Evolutionary conservation across 2,888 invertebrate genomes (phyloP).

Genomic region (Ormyrus pomaceus): DNA sequence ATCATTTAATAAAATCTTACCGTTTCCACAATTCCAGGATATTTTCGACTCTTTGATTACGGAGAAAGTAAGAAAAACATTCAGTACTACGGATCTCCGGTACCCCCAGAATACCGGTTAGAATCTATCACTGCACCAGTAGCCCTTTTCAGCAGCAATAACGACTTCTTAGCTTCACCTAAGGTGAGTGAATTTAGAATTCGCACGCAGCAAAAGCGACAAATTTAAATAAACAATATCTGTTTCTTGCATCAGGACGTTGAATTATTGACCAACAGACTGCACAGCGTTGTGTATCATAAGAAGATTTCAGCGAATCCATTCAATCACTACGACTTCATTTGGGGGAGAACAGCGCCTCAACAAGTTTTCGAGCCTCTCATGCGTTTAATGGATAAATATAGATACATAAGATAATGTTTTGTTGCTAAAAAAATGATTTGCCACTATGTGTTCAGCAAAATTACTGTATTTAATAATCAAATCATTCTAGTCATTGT

Average conservation of each 20-base stretch:
- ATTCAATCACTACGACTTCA: slow-evolving; percentile 72
- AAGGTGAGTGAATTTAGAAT: slow-evolving; percentile 60
- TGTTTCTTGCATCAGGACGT: slow-evolving; percentile 63
- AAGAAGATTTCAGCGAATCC: slow-evolving; percentile 61
- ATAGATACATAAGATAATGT: slow-evolving; percentile 56
- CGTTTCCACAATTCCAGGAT: slow-evolving; percentile 58
- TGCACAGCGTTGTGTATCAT: slow-evolving; percentile 65
- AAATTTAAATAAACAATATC: neutral
- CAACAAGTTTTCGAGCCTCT: slow-evolving; percentile 66
- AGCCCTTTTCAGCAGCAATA: slow-evolving; percentile 68
- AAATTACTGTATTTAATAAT: slow-evolving; percentile 44
- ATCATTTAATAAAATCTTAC: neutral
- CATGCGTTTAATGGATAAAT: slow-evolving; percentile 64
- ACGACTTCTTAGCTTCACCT: slow-evolving; percentile 67
- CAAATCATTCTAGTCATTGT: slow-evolving; percentile 55
- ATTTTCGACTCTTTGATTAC: slow-evolving; percentile 69
- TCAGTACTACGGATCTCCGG: slow-evolving; percentile 64
- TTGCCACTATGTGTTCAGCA: slow-evolving; percentile 49
- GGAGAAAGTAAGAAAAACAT: slow-evolving; percentile 65
- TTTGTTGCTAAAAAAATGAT: neutral
- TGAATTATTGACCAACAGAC: slow-evolving; percentile 59
- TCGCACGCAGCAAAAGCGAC: too few species aligned
- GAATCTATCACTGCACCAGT: slow-evolving; percentile 67
- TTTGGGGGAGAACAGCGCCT: slow-evolving; percentile 68
- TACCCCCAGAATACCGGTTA: slow-evolving; percentile 68